A percentile compares a stretch with the other conserved stretches of the same genome.
phyloP scores from a whole-genome alignment of 2,797 vertebrate species.

The Hybognathus amarus region DNA sequence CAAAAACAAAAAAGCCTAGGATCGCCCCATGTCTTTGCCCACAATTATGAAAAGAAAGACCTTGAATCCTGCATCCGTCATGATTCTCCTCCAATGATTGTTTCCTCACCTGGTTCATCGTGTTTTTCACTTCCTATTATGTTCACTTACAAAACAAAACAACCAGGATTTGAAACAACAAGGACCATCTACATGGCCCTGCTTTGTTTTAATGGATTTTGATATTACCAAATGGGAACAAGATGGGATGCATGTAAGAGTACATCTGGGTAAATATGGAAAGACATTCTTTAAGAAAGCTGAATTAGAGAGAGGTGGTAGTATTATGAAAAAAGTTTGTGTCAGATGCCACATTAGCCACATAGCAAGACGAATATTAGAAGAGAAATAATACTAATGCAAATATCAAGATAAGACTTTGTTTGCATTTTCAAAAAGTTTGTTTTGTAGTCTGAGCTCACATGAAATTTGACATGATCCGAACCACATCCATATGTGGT shows the following conservation, averaged over 20 bases:
- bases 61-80: not conserved
- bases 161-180: conserved; percentile 3
- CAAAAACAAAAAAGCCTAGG: conserved; percentile 64
- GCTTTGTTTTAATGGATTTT: conserved; percentile 39
- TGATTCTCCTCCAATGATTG: not conserved
- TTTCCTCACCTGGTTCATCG: conserved; percentile 28
- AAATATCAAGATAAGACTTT: conserved; percentile 38
- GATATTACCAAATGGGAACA: conserved; percentile 16
- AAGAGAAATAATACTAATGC: not conserved
- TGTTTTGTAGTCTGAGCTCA: not conserved
- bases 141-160: conserved; percentile 32
- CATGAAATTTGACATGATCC: conserved; percentile 42
- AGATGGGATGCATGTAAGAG: not conserved
- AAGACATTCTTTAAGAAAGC: not conserved
- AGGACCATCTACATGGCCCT: not conserved
- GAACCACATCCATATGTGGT: not conserved
- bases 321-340: not conserved
- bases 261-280: conserved; percentile 15
- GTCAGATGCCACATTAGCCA: not conserved
- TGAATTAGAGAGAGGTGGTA: not conserved
- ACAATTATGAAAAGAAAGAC: conserved; percentile 63
- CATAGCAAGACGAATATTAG: not conserved
- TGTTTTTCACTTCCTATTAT: conserved; percentile 27
- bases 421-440: not conserved
- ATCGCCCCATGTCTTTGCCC: conserved; percentile 67